A percentile compares a stretch with the other conserved stretches of the same genome.
These are phyloP conservation scores for Daptonema setosum DNA, from an alignment of 2,888 invertebrate species.

Conservation along the genomic window DNA sequence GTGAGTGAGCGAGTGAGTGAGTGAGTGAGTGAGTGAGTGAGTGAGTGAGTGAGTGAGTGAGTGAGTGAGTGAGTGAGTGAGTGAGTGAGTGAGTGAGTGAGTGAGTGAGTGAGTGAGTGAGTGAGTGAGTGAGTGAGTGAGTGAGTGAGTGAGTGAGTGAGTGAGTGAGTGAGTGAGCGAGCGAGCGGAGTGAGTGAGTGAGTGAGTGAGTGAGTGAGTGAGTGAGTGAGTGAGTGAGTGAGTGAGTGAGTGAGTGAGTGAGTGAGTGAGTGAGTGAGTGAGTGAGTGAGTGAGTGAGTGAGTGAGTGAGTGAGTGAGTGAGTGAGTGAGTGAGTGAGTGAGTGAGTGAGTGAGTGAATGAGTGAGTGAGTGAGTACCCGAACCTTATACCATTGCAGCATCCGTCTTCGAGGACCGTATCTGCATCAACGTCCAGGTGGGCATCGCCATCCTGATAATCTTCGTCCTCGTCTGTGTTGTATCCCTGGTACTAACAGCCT, in stretches of 20 bases:
- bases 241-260: neutral
- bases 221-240: constrained; percentile 1
- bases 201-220: constrained; percentile 1
- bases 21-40: constrained; percentile 1
- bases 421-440: neutral
- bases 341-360: constrained; percentile 1
- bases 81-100: constrained; percentile 1
- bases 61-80: neutral
- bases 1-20: neutral
- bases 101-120: constrained; percentile 1
- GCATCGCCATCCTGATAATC: neutral
- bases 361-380: neutral
- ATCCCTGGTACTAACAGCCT: neutral
- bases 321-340: constrained; percentile 1
- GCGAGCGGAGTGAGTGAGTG: neutral
- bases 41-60: neutral
- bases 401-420: neutral
- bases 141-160: constrained; percentile 1
- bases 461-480: neutral
- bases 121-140: constrained; percentile 1
- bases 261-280: neutral
- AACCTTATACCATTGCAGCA: neutral
- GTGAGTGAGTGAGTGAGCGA: neutral
- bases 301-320: constrained; percentile 1
- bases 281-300: constrained; percentile 1